Conservation (phyloP, 2,888 invertebrate genomes). For the Syrphus vitripennis region DNA sequence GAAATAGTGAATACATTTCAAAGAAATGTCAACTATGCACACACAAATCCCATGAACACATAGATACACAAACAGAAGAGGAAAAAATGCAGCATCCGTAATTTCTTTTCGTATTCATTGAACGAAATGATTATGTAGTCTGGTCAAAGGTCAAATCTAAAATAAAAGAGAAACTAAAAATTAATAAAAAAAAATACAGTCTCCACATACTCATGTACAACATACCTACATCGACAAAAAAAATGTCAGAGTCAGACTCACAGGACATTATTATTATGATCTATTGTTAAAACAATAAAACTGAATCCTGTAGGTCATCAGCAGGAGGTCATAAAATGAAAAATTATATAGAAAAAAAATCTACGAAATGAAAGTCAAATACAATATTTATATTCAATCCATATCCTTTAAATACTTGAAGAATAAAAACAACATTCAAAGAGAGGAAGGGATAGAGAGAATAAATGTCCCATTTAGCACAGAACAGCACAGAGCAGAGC, state of each 20-base stretch:
- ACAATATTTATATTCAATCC: constrained; percentile 21
- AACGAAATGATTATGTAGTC: not conserved
- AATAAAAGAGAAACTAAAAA: not conserved
- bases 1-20: constrained; percentile 1
- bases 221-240: not conserved
- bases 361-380: constrained; percentile 53
- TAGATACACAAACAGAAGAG: not conserved
- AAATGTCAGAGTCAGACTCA: not conserved
- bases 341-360: not conserved
- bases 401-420: constrained; percentile 9
- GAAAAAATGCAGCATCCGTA: not conserved
- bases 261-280: not conserved
- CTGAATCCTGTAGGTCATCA: constrained; percentile 25
- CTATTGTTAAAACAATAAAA: not conserved
- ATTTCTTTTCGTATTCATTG: not conserved
- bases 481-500: too few relatives aligned
- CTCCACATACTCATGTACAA: not conserved
- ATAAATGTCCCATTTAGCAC: constrained; percentile 9
- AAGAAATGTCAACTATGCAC: constrained; percentile 11
- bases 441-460: not conserved
- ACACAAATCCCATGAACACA: not conserved
- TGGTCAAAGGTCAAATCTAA: constrained; percentile 26
- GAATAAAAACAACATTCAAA: not conserved
- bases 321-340: constrained; percentile 28
- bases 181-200: not conserved